Evolutionary conservation across 2,888 invertebrate species (phyloP), one percentile per base, ranked within the genome.

Genomic region (Pandemis cinnamomeana): DNA sequence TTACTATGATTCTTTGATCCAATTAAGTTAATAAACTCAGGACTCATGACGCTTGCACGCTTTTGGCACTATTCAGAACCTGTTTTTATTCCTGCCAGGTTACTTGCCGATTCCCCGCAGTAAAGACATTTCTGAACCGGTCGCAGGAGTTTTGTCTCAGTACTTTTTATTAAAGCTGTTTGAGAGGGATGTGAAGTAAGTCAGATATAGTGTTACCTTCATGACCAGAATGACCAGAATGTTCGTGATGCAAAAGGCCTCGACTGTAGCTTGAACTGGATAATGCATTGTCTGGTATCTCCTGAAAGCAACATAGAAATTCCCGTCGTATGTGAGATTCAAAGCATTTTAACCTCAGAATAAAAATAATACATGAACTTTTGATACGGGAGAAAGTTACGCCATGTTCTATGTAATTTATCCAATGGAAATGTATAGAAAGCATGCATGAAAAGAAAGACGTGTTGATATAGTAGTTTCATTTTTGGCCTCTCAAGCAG

Each of bases 241-340:
- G 86, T 15, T 89, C 88, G 75, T 89, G 86, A 77, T 89, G 90
- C 53, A 87, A 78, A 64, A 91, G 82, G 4, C 91, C 92, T 76
- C 90, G 85, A 53, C 89, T 86, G 77, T 92, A 83, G 76, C 86
- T 89, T 2, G 91, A 88, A 75, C 89, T 84, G 55, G 93, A 90
- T 67, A 90, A 75, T 7, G 81, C 83, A 77, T 83, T 92, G 79
- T 94, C 94, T 6, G 88, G 82, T 71, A 86, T 79, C 77, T 91
- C 90, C 93, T 93, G 86, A 71, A 85, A 89, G 66, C 72, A 73
- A 60, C 13, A 51, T 5, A n/a, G 6, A 6, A 5, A 5, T 48
- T 48, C 10, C 10, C 10, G 11, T 46, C 8, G 11, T 46, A 8
- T 46, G 0, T 46, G 3, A 11, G 5, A 4, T 5, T 5, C 4